Conservation (phyloP, 2,888 invertebrate genomes). For the Metopia argyrocephala region DNA sequence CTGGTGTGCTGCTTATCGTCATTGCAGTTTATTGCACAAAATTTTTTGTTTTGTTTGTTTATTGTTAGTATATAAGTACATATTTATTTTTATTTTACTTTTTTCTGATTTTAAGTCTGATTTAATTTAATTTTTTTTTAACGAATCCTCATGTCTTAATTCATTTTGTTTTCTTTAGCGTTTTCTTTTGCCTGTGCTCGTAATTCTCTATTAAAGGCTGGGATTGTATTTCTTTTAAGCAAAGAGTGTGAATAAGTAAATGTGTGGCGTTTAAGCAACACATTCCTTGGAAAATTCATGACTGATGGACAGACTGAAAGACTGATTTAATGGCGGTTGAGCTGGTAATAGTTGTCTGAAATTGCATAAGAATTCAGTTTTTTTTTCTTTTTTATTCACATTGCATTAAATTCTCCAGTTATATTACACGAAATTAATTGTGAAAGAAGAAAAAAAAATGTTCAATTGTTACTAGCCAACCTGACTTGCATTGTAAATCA, state of each 20-base stretch:
- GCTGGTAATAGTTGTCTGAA: too few species aligned
- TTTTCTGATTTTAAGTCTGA: too few species aligned
- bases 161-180: background rate
- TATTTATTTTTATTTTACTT: too few species aligned
- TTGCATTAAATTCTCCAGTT: slow-evolving; percentile 31
- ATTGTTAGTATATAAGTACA: too few species aligned
- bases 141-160: slow-evolving; percentile 4
- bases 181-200: too few species aligned
- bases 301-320: too few species aligned
- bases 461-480: slow-evolving; percentile 41
- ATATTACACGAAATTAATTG: slow-evolving; percentile 29
- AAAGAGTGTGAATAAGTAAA: background rate
- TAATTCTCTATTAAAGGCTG: background rate
- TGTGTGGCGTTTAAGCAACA: slow-evolving; percentile 24
- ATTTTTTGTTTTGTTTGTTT: too few species aligned
- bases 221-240: slow-evolving; percentile 13
- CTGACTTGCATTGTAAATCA: slow-evolving; percentile 50
- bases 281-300: slow-evolving; percentile 37
- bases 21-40: too few species aligned
- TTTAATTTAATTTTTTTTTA: background rate
- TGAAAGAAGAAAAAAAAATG: slow-evolving; percentile 32
- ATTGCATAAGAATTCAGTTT: too few species aligned
- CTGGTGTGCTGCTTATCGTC: too few species aligned
- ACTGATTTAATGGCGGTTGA: too few species aligned
- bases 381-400: too few species aligned